These are phyloP conservation scores for Alcis repandata DNA, from an alignment of 2,888 invertebrate species.

Conservation along the genomic window DNA sequence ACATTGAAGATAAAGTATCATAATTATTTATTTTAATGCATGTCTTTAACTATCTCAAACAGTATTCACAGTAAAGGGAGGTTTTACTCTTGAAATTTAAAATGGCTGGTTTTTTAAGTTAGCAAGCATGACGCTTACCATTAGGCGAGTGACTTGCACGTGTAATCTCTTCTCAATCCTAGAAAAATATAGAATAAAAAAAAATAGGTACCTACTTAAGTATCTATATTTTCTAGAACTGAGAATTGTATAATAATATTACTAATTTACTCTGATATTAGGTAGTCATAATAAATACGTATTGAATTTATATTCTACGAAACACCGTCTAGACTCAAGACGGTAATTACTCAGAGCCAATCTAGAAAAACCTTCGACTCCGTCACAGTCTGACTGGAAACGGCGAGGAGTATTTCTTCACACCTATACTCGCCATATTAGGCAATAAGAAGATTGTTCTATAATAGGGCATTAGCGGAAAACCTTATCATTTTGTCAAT, in stretches of 20 bases:
- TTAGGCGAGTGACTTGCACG: too few species aligned
- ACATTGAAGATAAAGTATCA: neutral
- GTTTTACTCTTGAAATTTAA: too few species aligned
- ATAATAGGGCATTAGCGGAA: slow-evolving; percentile 27
- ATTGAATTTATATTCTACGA: neutral
- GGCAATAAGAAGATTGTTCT: slow-evolving; percentile 24
- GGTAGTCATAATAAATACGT: too few species aligned
- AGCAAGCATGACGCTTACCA: too few species aligned
- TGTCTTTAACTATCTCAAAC: neutral
- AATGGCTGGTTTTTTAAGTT: too few species aligned
- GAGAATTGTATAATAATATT: too few species aligned
- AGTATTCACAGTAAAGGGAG: neutral
- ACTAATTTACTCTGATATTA: neutral
- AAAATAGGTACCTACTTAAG: too few species aligned
- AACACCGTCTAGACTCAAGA: neutral
- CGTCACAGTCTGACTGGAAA: slow-evolving; percentile 3
- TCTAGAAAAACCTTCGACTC: slow-evolving; percentile 6
- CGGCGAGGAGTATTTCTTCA: slow-evolving; percentile 21
- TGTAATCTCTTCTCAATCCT: too few species aligned
- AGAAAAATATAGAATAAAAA: too few species aligned
- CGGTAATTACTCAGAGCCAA: slow-evolving; percentile 14
- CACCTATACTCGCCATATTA: slow-evolving; percentile 17
- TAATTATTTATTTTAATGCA: neutral
- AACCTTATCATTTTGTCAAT: slow-evolving; percentile 19
- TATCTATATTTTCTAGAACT: too few species aligned